A percentile compares a stretch with the other conserved stretches of the same genome.
phyloP scores from a whole-genome alignment of 2,113 vertebrate genomes.

The Erpornis zantholeuca region DNA sequence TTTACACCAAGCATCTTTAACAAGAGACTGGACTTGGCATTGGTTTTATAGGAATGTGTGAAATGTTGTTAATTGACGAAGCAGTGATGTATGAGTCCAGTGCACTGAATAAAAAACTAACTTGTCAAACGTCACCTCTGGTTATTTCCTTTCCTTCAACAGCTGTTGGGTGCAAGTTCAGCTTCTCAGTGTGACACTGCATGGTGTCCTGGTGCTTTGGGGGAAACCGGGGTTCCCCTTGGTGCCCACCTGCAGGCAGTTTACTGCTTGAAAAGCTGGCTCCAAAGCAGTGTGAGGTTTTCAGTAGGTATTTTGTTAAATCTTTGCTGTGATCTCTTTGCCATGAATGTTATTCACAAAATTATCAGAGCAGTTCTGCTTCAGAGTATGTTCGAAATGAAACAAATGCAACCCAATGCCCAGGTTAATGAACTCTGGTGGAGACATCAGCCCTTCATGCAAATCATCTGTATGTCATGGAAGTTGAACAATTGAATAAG shows the following conservation, averaged over 20 bases:
- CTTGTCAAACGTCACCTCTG: not conserved
- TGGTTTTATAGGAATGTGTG: not conserved
- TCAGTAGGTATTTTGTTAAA: not conserved
- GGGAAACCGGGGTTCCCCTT: accelerated
- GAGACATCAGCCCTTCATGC: not conserved
- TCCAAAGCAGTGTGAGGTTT: not conserved
- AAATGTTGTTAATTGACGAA: not conserved
- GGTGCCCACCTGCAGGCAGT: accelerated
- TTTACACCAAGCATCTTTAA: not conserved
- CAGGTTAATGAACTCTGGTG: not conserved
- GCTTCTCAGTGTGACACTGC: not conserved
- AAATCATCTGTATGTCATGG: not conserved
- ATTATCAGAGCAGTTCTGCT: not conserved
- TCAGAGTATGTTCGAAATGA: accelerated
- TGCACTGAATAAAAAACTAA: constrained; percentile 46
- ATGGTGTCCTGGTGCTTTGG: not conserved
- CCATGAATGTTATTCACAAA: not conserved
- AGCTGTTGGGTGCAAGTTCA: not conserved
- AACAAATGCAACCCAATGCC: not conserved
- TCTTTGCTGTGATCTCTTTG: not conserved
- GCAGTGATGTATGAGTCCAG: not conserved
- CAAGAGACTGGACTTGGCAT: not conserved
- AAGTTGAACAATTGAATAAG: not conserved
- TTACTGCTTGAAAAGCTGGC: not conserved
- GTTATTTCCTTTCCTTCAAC: not conserved